phyloP scores from a whole-genome alignment of 2,888 invertebrate species.

The Oxyteleia sp. region DNA sequence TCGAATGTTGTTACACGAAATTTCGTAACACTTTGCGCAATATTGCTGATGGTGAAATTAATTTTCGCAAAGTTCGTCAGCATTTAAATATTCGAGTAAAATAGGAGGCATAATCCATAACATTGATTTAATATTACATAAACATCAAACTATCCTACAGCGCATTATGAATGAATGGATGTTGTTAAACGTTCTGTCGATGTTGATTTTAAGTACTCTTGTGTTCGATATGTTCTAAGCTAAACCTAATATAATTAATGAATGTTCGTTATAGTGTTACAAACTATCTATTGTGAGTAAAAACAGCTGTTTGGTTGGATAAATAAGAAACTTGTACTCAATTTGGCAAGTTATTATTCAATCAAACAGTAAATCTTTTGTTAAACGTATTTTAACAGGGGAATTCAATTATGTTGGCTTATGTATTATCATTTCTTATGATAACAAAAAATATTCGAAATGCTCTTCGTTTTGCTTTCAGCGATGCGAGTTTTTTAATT shows the following conservation, averaged over 20 bases:
- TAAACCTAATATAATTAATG: conserved; percentile 26
- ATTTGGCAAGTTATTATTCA: conserved; percentile 9
- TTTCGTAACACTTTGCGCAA: conserved; percentile 13
- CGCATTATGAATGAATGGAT: conserved; percentile 14
- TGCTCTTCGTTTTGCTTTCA: too few relatives aligned
- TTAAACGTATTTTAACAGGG: neutral
- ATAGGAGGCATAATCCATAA: conserved; percentile 27
- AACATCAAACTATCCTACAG: conserved; percentile 33
- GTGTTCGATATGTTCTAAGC: conserved; percentile 16
- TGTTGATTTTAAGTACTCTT: conserved; percentile 37
- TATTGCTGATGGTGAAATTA: conserved; percentile 20
- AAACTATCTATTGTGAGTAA: conserved; percentile 41
- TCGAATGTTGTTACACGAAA: conserved; percentile 3
- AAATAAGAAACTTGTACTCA: conserved; percentile 22
- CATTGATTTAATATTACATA: conserved; percentile 46
- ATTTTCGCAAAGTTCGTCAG: conserved; percentile 25
- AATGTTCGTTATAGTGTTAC: conserved; percentile 15
- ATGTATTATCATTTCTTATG: too few relatives aligned
- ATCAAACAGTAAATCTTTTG: conserved; percentile 8
- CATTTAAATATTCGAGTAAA: conserved; percentile 31
- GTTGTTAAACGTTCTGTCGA: conserved; percentile 9
- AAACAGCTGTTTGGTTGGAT: conserved; percentile 24
- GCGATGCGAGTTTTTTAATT: too few relatives aligned
- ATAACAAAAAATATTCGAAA: too few relatives aligned
- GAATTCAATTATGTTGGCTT: neutral